A percentile compares a stretch with the other conserved stretches of the same genome.
phyloP scores from a whole-genome alignment of 2,797 vertebrate genomes.

The Tiaroga cobitis region DNA sequence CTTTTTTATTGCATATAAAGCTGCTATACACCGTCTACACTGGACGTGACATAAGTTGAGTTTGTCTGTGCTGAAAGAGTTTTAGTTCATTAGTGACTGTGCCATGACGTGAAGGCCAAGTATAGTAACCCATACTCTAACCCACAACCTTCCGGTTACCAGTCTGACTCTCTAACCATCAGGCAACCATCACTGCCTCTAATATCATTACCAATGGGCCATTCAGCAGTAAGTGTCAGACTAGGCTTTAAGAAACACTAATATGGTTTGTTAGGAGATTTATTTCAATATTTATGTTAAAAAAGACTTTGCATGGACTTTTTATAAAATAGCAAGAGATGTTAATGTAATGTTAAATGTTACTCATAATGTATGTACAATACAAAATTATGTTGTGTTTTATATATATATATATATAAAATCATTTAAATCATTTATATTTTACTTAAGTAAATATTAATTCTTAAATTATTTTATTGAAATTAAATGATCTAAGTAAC shows the following conservation, averaged over 20 bases:
- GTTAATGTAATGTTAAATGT: not conserved
- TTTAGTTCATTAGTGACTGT: not conserved
- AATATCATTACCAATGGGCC: too few relatives aligned
- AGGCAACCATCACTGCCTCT: too few relatives aligned
- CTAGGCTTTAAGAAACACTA: not conserved
- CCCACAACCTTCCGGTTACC: too few relatives aligned
- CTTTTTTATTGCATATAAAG: not conserved
- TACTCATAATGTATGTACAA: not conserved
- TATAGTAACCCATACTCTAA: too few relatives aligned
- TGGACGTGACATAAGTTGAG: not conserved
- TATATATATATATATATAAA: too few relatives aligned
- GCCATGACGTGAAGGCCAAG: too few relatives aligned
- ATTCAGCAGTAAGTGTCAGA: not conserved
- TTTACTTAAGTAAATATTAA: not conserved
- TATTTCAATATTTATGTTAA: not conserved
- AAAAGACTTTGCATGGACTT: not conserved
- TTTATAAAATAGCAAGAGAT: not conserved
- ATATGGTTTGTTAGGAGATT: not conserved
- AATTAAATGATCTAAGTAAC: not conserved
- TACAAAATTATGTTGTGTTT: not conserved
- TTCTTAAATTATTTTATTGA: too few relatives aligned
- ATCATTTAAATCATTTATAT: not conserved
- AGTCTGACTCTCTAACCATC: not conserved
- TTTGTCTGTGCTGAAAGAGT: not conserved
- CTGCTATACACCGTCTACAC: not conserved